Evolutionary conservation across 2,888 invertebrate species (phyloP), one percentile per base, ranked within the genome.

Genomic region (Epinotia ramella): DNA sequence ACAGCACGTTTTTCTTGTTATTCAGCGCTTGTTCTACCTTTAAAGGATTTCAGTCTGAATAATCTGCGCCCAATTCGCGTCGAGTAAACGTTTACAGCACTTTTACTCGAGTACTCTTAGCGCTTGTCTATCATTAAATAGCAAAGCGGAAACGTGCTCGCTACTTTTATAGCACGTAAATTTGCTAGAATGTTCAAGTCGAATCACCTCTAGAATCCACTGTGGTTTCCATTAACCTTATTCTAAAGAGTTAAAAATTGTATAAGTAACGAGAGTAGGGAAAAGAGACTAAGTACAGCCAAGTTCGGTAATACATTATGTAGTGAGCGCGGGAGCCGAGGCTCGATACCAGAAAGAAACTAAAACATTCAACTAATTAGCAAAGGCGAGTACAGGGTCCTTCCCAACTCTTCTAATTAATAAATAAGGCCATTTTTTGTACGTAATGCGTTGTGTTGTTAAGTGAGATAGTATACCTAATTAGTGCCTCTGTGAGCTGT

Each of bases 311-410:
- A 75, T 75, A 71, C 60, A 75, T 75, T 75, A 71, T 75, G 71
- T 66, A 65, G 56, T 16, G 9, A 40, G 67, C 49, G 24, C 65
- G 49, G 74, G 65, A 64, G 46, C 59, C 46, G 66, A 16, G 49
- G 16, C 65, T 59, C 69, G 70, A 75, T 75, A 75, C 71, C 67
- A 73, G 75, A 71, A 75, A 75, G 71, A 71, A 75, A 71, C 71
- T 75, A 70, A 75, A 75, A 71, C 71, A 71, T 64, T 66, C 69
- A 64, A 60, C 66, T 75, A 75, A 75, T 71, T 75, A 75, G 71
- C 70, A 59, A 65, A 46, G 18, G 60, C 71, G 62, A 62, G 20
- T 65, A 28, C 18, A 44, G 33, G 71, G 60, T 65, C 24, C 6
- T 60, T 59, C 65, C 13, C 1, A 12, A 69, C 44, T 57, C 57